Evolutionary conservation across 1,140 invertebrate species (phyloP), one percentile per base, ranked within the genome.

Genomic region (Pseudobourletiella spinata): DNA sequence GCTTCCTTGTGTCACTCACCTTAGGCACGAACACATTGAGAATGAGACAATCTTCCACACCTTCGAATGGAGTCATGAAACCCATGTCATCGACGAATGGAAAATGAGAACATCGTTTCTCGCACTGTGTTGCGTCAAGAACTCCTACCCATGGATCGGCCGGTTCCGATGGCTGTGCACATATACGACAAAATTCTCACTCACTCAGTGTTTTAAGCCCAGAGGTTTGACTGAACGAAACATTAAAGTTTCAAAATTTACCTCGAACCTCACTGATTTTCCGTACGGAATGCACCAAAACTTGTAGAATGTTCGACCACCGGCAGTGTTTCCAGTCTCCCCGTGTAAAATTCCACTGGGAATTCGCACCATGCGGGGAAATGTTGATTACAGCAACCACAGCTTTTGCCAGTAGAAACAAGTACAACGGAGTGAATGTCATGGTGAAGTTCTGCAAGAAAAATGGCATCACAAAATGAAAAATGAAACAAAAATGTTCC

Each of bases 211-310:
- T 39, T 39, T 39, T 39, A 39, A 39, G n/a, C n/a, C 8, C 32
- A 39, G n/a, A n/a, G n/a, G n/a, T n/a, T n/a, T n/a, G n/a, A n/a
- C n/a, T n/a, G n/a, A n/a, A n/a, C n/a, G n/a, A n/a, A n/a, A n/a
- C n/a, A n/a, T n/a, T n/a, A n/a, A n/a, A n/a, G n/a, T 39, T 39
- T 39, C n/a, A 39, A 20, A 48, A 25, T 48, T n/a, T 55, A 18
- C 52, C 29, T 55, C 52, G 25, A 32, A 55, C 39, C 52, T 11
- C 52, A 32, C 32, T 18, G 52, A 4, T 20, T 18, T 55, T 35
- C 52, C 52, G 25, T 55, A 55, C 6, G 52, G 52, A 35, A 55
- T 55, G 25, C 52, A 30, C 52, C 52, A 55, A 39, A 55, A 55
- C 26, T 55, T 55, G 52, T 55, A 35, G 26, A 55, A 55, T 14